A percentile compares a stretch with the other conserved stretches of the same genome.
Evolutionary conservation across 2,888 invertebrate genomes (phyloP).

Genomic region (Cybosia mesomella): DNA sequence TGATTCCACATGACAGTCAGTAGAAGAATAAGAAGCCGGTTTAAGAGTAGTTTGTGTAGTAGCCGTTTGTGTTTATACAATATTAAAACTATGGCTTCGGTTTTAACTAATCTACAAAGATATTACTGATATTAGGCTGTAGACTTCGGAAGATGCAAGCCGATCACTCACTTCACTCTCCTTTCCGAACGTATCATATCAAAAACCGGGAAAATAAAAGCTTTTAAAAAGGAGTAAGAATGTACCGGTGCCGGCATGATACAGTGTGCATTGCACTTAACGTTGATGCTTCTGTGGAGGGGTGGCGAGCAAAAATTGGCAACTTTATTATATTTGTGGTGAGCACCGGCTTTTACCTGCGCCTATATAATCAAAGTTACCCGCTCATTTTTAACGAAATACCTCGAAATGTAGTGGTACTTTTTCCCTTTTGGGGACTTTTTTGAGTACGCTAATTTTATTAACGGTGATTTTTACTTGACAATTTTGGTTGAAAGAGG

Average conservation of each 20-base stretch:
- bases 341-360: slow-evolving; percentile 48
- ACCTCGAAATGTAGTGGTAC: slow-evolving; percentile 18
- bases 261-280: slow-evolving; percentile 8
- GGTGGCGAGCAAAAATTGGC: slow-evolving; percentile 60
- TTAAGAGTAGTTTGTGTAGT: no score
- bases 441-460: slow-evolving; percentile 31
- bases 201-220: not conserved
- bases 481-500: not conserved
- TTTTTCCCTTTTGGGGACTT: slow-evolving; percentile 15
- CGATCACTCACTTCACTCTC: no score
- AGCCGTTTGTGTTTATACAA: no score
- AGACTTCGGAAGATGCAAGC: no score
- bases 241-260: not conserved
- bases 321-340: slow-evolving; percentile 64
- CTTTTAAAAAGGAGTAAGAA: not conserved
- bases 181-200: not conserved
- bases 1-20: no score
- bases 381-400: slow-evolving; percentile 43
- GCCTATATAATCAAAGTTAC: slow-evolving; percentile 49
- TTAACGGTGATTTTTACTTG: slow-evolving; percentile 14
- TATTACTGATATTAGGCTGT: no score
- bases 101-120: no score
- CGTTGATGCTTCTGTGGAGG: slow-evolving; percentile 33
- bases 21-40: no score
- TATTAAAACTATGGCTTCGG: no score